phyloP scores from a whole-genome alignment of 2,888 invertebrate species.

The Campaea margaritaria region DNA sequence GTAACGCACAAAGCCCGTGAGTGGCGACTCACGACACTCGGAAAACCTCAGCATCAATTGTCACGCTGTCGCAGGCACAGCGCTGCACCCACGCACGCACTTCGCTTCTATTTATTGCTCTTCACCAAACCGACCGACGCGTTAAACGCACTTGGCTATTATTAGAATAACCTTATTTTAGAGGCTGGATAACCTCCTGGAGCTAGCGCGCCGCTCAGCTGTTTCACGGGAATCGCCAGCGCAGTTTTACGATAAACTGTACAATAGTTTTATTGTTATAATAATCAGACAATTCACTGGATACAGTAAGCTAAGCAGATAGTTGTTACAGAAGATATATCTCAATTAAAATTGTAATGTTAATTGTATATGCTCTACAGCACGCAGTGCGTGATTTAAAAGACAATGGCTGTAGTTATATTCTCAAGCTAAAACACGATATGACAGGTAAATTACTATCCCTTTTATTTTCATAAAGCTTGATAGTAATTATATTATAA shows the following conservation, averaged over 20 bases:
- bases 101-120: conserved; percentile 66
- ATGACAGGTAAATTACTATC: no score
- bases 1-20: neutral
- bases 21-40: conserved; percentile 5
- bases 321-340: no score
- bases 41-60: conserved; percentile 12
- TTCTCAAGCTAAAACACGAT: no score
- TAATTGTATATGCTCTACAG: no score
- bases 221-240: conserved; percentile 22
- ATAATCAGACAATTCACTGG: no score
- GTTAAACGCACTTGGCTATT: conserved; percentile 60
- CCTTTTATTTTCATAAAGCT: no score
- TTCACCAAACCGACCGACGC: conserved; percentile 63
- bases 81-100: conserved; percentile 49
- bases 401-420: no score
- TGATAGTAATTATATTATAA: no score
- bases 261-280: neutral
- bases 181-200: conserved; percentile 49
- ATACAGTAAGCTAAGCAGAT: no score
- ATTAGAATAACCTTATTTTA: conserved; percentile 69
- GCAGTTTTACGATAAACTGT: neutral
- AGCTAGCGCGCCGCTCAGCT: conserved; percentile 35
- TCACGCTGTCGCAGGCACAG: conserved; percentile 25
- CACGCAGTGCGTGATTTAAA: no score
- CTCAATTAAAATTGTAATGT: no score